A percentile compares a stretch with the other conserved stretches of the same genome.
Evolutionary conservation across 2,888 invertebrate species (phyloP).

Genomic region (Metacarcinus magister): DNA sequence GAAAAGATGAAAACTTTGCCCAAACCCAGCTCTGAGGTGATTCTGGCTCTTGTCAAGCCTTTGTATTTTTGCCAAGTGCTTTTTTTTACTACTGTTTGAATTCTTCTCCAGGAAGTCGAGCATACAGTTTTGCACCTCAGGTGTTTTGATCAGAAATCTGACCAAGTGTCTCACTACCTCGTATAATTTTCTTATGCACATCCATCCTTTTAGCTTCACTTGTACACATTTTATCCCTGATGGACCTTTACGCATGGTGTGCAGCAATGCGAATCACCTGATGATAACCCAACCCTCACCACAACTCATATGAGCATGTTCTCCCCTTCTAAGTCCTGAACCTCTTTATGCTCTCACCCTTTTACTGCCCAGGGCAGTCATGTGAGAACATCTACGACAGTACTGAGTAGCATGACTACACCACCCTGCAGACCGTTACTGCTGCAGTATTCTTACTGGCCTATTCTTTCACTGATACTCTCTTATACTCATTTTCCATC

Average conservation of each 20-base stretch:
- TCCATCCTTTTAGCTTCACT: constrained; percentile 7
- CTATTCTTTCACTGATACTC: constrained; percentile 55
- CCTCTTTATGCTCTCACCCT: not conserved
- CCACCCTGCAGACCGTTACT: not conserved
- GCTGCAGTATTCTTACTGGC: not conserved
- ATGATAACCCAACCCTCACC: constrained; percentile 22
- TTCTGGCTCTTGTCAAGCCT: constrained; percentile 50
- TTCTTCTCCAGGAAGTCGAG: constrained; percentile 20
- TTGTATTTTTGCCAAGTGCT: constrained; percentile 18
- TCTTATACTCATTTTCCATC: not conserved
- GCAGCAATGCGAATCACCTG: not conserved
- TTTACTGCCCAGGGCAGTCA: constrained; percentile 29
- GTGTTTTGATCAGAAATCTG: constrained; percentile 39
- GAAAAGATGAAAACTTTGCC: constrained; percentile 77
- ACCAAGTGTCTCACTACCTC: constrained; percentile 37
- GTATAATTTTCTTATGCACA: not conserved
- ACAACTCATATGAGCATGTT: not conserved
- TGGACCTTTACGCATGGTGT: constrained; percentile 13
- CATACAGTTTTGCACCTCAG: constrained; percentile 42
- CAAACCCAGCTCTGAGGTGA: constrained; percentile 72
- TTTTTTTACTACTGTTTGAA: constrained; percentile 17
- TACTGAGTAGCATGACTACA: constrained; percentile 40
- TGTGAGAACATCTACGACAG: not conserved
- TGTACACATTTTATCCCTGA: not conserved
- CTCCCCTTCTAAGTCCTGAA: not conserved